phyloP scores from a whole-genome alignment of 2,888 invertebrate genomes.

The Alsophila aescularia region DNA sequence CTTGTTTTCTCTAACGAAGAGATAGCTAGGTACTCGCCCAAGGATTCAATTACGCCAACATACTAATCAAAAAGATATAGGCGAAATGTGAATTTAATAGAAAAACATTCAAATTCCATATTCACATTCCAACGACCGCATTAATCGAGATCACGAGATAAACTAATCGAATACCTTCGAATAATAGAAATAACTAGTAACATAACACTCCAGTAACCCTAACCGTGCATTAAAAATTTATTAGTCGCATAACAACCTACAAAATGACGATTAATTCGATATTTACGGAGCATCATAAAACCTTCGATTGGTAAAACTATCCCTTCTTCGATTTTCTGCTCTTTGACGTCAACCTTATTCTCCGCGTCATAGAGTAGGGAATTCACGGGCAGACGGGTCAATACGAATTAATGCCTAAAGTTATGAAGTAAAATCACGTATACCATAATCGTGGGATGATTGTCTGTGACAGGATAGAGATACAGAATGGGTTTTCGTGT shows the following conservation, averaged over 20 bases:
- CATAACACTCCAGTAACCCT: slow-evolving; percentile 18
- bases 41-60: too few relatives aligned
- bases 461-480: slow-evolving; percentile 18
- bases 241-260: slow-evolving; percentile 26
- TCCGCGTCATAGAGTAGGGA: slow-evolving; percentile 6
- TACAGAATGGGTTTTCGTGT: slow-evolving; percentile 8
- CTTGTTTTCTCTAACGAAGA: too few relatives aligned
- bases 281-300: slow-evolving; percentile 27
- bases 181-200: slow-evolving; percentile 27
- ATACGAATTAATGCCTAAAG: slow-evolving; percentile 21
- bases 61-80: too few relatives aligned
- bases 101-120: slow-evolving; percentile 9
- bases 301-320: slow-evolving; percentile 24
- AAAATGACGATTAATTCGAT: slow-evolving; percentile 28
- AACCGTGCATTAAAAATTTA: slow-evolving; percentile 26
- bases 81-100: neutral
- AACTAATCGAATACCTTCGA: slow-evolving; percentile 13
- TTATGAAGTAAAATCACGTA: slow-evolving; percentile 27
- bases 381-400: neutral
- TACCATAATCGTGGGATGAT: slow-evolving; percentile 22
- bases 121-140: slow-evolving; percentile 3
- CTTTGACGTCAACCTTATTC: slow-evolving; percentile 4
- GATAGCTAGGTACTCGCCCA: too few relatives aligned
- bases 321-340: slow-evolving; percentile 2
- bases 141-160: slow-evolving; percentile 19